Evolutionary conservation across 1,140 invertebrate species (phyloP).

Genomic region (Lysiphlebus fabarum): DNA sequence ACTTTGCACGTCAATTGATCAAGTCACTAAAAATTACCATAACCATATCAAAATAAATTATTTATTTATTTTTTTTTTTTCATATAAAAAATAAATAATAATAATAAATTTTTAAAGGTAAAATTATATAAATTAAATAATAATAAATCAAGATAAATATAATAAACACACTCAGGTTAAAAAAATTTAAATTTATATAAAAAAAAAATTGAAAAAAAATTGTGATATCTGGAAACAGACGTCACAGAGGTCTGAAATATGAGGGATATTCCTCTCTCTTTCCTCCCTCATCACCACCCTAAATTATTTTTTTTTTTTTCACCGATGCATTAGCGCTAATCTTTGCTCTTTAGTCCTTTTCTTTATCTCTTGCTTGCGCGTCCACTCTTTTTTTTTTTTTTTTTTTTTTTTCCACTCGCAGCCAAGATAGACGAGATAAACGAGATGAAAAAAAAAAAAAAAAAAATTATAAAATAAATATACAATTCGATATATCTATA

Average conservation of each 20-base stretch:
- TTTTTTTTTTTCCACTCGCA: slow-evolving; percentile 23
- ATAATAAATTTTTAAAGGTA: no score
- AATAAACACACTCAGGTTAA: no score
- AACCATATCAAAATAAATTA: no score
- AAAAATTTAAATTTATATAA: no score
- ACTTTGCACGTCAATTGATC: no score
- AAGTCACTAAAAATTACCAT: no score
- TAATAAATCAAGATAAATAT: no score
- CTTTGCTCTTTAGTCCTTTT: slow-evolving; percentile 56
- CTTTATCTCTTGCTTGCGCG: slow-evolving; percentile 46
- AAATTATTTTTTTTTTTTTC: slow-evolving; percentile 1
- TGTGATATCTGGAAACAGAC: slow-evolving; percentile 48
- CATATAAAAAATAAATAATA: no score
- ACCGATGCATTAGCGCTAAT: slow-evolving; percentile 56
- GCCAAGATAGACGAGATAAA: slow-evolving; percentile 19
- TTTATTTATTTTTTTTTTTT: no score
- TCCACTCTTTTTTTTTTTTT: slow-evolving; percentile 26
- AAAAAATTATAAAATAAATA: not conserved
- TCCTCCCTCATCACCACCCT: no score
- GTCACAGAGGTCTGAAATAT: slow-evolving; percentile 55
- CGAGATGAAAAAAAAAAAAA: slow-evolving; percentile 14
- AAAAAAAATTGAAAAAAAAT: slow-evolving; percentile 42
- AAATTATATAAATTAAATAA: no score
- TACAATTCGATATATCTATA: not conserved
- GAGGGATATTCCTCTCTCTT: slow-evolving; percentile 52